Conservation (phyloP, 1,140 invertebrate genomes). For the Druon quercuslanigerum region DNA sequence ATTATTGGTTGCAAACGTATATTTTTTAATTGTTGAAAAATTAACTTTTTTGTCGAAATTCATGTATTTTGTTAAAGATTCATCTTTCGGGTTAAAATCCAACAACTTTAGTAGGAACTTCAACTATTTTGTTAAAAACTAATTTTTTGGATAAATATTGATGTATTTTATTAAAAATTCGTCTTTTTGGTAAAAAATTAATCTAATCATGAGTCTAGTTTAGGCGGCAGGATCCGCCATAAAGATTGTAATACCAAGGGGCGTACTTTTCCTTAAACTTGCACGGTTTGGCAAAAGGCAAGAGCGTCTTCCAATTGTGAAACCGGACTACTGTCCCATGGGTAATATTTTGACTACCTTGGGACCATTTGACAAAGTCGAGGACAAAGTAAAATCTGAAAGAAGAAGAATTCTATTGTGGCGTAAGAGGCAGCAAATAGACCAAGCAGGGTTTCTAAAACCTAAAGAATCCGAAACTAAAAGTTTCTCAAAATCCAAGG, state of each 20-base stretch:
- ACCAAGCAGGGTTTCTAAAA: not conserved
- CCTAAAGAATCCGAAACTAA: not conserved
- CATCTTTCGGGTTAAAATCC: no score
- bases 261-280: not conserved
- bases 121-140: no score
- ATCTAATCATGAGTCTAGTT: not conserved
- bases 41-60: no score
- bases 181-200: no score
- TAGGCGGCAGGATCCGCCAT: not conserved
- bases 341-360: conserved; percentile 26
- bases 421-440: conserved; percentile 15
- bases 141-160: no score
- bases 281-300: not conserved
- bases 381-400: conserved; percentile 7
- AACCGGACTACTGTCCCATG: not conserved
- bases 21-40: no score
- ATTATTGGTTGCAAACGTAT: no score
- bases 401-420: conserved; percentile 13
- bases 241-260: not conserved
- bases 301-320: not conserved
- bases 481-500: no score
- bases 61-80: no score
- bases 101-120: no score
- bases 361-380: not conserved
- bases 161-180: no score